Base-by-base conservation (phyloP, 2,113 vertebrate genomes). In the Perca schrenkii region DNA sequence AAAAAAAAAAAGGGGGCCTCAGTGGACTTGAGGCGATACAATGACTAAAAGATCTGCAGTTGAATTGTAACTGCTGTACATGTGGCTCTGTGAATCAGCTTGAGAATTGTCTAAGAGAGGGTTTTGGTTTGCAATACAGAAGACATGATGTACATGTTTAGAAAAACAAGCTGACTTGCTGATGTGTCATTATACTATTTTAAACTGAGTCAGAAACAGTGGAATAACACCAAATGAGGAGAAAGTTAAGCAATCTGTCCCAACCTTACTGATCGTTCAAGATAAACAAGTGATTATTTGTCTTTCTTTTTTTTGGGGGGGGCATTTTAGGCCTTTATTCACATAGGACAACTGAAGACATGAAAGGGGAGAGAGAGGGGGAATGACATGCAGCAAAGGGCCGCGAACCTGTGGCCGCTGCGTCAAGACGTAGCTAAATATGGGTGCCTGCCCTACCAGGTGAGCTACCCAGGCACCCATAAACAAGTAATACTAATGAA, bases 71-170 rank as follows among this genome's bases (percentile, higher is more conserved):
- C 28, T 64, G 58, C 49, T 65, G 79, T 65, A 80, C 88, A 89
- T 86, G 86, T 87, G 89, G 86, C 57, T 12, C n/a, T n/a, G 64
- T 88, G 88, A 90, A 67, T 89, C 88, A 85, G 82, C 81, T 46
- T 53, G 70, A 46, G 74, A 28, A 17, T 2, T 1, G 50, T 83
- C 84, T 34, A 61, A 21, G n/a, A 56, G 11, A 52, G 25, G 49
- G 43, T 34, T 86, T 63, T 74, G 50, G 57, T 83, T 49, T 74
- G 65, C 47, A 72, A 36, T 58, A 67, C 21, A 16, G 66, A 57
- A 5, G 71, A 62, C 80, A 80, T 15, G 56, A 77, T 54, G 50
- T 1, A 12, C 57, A 47, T 62, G 49, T 43, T 50, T 14, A 76
- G 50, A 31, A 22, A 40, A 46, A 8, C 40, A 21, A 15, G 61